Evolutionary conservation across 2,113 vertebrate genomes (phyloP).

Genomic region (Pao palembangensis): DNA sequence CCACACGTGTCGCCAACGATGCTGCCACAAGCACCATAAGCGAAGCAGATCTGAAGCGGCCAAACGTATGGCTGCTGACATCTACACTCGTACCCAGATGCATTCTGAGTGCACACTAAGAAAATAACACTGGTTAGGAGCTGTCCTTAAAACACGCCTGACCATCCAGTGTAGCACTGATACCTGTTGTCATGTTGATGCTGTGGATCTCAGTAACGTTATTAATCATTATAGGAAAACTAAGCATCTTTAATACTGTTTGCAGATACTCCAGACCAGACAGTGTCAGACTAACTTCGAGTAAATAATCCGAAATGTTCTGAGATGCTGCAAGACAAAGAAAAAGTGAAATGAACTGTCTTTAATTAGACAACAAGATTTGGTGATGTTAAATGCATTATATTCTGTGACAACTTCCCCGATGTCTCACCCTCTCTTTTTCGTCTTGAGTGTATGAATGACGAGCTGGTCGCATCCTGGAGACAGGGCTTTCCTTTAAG

Average conservation of each 20-base stretch:
- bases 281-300: conserved; percentile 4
- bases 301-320: too few relatives aligned
- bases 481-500: too few relatives aligned
- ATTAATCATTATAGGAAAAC: neutral
- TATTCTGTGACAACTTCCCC: neutral
- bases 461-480: conserved; percentile 7
- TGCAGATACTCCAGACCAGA: neutral
- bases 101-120: conserved; percentile 26
- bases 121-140: neutral
- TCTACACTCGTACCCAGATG: conserved; percentile 17
- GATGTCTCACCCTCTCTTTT: conserved; percentile 41
- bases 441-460: conserved; percentile 1
- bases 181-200: conserved; percentile 33
- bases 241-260: neutral
- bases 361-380: neutral
- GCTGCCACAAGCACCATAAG: conserved; percentile 8
- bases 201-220: neutral
- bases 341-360: neutral
- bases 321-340: conserved; percentile 2
- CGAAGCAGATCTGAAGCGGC: conserved; percentile 28
- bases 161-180: neutral
- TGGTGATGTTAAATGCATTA: too few relatives aligned
- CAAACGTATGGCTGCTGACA: conserved; percentile 30
- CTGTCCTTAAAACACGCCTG: too few relatives aligned
- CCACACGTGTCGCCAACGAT: conserved; percentile 25